phyloP scores from a whole-genome alignment of 2,113 vertebrate genomes.

The Saccopteryx leptura region DNA sequence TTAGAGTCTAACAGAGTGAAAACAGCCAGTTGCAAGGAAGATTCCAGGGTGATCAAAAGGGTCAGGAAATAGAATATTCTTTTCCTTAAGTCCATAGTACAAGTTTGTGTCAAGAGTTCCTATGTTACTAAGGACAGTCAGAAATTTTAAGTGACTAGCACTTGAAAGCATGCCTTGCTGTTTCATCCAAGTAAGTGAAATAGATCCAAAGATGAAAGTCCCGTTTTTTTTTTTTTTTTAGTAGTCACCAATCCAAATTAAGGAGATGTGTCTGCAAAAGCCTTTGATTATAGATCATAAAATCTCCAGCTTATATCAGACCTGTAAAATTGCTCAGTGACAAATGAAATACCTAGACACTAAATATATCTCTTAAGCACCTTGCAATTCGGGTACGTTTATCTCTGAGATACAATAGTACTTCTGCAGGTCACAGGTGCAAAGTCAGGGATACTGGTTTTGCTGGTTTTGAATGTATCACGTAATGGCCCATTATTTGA shows the following conservation, averaged over 20 bases:
- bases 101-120: constrained; percentile 82
- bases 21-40: constrained; percentile 17
- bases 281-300: constrained; percentile 83
- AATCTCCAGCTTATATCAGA: constrained; percentile 77
- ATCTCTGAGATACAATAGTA: constrained; percentile 84
- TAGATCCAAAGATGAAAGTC: constrained; percentile 82
- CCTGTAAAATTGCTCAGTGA: constrained; percentile 83
- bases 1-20: constrained; percentile 19
- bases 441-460: constrained; percentile 80
- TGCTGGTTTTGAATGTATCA: constrained; percentile 72
- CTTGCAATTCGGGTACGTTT: constrained; percentile 81
- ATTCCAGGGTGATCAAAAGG: constrained; percentile 61
- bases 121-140: constrained; percentile 82
- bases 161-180: constrained; percentile 81
- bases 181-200: constrained; percentile 80
- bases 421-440: constrained; percentile 80
- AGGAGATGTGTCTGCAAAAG: constrained; percentile 81
- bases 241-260: constrained; percentile 83
- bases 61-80: constrained; percentile 56
- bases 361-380: constrained; percentile 86
- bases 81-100: constrained; percentile 67
- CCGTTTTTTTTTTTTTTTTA: constrained; percentile 71
- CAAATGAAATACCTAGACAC: constrained; percentile 84
- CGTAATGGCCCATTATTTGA: constrained; percentile 82
- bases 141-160: constrained; percentile 84